Conservation (phyloP, 2,113 vertebrate genomes). For the Macheiramphus alcinus region DNA sequence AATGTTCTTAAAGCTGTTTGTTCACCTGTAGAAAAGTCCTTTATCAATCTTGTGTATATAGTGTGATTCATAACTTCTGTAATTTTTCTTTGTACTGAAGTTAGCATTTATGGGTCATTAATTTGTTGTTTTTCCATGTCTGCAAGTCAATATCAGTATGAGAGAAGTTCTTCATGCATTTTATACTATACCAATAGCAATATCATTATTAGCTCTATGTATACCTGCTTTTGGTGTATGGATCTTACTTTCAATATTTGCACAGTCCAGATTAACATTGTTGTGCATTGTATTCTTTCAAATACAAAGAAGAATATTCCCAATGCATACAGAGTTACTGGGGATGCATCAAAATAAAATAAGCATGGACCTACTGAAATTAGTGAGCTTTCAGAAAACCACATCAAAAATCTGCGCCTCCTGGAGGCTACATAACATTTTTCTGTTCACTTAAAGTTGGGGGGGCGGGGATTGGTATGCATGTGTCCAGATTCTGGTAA, state of each 20-base stretch:
- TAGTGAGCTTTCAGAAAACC: neutral
- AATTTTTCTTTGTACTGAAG: neutral
- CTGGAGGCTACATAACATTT: neutral
- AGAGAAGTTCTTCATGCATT: neutral
- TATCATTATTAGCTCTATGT: neutral
- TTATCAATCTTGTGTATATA: neutral
- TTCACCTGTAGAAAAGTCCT: neutral
- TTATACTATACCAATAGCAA: neutral
- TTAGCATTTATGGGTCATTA: neutral
- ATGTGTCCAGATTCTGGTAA: neutral
- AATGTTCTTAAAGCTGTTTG: neutral
- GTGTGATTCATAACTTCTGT: neutral
- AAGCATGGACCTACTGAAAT: neutral
- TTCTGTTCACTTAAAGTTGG: neutral
- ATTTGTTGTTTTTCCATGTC: neutral
- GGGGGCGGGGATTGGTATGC: accelerated
- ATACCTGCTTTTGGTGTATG: neutral
- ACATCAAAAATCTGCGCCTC: neutral
- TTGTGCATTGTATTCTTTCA: neutral
- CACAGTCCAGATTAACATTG: neutral
- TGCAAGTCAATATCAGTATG: neutral
- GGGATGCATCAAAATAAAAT: neutral
- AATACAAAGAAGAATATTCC: neutral
- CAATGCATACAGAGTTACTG: neutral
- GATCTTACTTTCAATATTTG: neutral